Evolutionary conservation across 2,113 vertebrate species (phyloP).

Genomic region (Struthidea cinerea): DNA sequence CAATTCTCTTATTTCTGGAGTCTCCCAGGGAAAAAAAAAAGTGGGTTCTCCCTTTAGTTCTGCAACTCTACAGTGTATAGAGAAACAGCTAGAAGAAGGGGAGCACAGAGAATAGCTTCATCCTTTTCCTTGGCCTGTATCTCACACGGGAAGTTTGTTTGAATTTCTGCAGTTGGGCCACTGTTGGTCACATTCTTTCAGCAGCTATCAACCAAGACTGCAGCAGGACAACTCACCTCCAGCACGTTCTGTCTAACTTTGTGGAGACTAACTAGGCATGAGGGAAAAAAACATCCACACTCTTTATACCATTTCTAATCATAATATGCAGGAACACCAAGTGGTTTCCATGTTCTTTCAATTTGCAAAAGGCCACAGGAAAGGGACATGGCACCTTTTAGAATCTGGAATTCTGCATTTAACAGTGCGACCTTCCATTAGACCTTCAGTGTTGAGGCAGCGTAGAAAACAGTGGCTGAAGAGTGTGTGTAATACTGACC

Average conservation of each 20-base stretch:
- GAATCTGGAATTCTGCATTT: conserved; percentile 67
- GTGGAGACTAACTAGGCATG: conserved; percentile 69
- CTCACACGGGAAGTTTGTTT: conserved; percentile 43
- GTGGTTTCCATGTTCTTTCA: conserved; percentile 57
- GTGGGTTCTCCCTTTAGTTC: conserved; percentile 72
- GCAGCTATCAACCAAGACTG: conserved; percentile 40
- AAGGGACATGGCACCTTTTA: conserved; percentile 70
- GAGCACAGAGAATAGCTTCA: conserved; percentile 60
- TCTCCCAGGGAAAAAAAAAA: conserved; percentile 67
- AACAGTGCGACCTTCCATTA: conserved; percentile 65
- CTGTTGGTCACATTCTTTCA: conserved; percentile 37
- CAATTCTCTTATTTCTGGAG: conserved; percentile 76
- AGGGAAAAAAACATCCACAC: conserved; percentile 68
- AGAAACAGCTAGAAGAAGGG: conserved; percentile 58
- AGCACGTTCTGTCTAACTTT: conserved; percentile 53
- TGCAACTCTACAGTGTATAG: conserved; percentile 68
- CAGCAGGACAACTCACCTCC: conserved; percentile 58
- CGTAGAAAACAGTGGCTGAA: conserved; percentile 73
- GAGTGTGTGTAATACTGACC: conserved; percentile 76
- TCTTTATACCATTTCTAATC: conserved; percentile 69
- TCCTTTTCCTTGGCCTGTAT: conserved; percentile 65
- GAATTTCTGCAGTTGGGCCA: conserved; percentile 37
- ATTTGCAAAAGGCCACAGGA: conserved; percentile 73
- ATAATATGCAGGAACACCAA: conserved; percentile 68
- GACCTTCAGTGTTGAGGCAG: conserved; percentile 75